These are phyloP conservation scores for Oscheius sp. DNA, from an alignment of 2,888 invertebrate species.

Conservation along the genomic window DNA sequence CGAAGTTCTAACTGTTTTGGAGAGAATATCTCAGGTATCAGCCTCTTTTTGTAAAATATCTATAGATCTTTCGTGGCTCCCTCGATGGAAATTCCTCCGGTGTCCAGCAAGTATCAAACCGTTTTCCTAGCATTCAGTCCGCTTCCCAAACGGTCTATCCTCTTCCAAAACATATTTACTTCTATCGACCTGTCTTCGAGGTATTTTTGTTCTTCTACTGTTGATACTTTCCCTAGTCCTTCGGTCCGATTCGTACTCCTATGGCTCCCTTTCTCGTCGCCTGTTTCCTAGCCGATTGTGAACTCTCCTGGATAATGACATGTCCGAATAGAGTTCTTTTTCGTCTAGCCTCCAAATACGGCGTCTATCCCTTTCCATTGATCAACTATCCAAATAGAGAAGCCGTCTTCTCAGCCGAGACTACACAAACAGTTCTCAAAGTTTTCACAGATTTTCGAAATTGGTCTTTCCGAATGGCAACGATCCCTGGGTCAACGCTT, in stretches of 20 bases:
- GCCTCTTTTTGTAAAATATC: background rate
- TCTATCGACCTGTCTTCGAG: constrained; percentile 44
- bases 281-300: constrained; percentile 54
- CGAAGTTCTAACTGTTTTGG: constrained; percentile 36
- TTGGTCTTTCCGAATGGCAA: constrained; percentile 61
- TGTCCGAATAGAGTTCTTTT: constrained; percentile 60
- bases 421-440: constrained; percentile 47
- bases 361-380: constrained; percentile 62
- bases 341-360: constrained; percentile 55
- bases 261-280: constrained; percentile 41
- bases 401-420: constrained; percentile 51
- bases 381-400: constrained; percentile 56
- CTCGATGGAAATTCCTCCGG: constrained; percentile 41
- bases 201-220: constrained; percentile 1
- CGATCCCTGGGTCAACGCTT: constrained; percentile 54
- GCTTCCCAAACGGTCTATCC: constrained; percentile 30
- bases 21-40: constrained; percentile 37
- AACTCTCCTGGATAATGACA: constrained; percentile 60
- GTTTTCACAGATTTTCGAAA: constrained; percentile 66
- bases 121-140: constrained; percentile 38
- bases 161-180: constrained; percentile 39
- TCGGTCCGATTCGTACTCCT: constrained; percentile 6
- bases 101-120: constrained; percentile 36
- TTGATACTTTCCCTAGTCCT: background rate
- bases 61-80: constrained; percentile 38